Percentiles rank a stretch among this genome's conserved stretches.
These are phyloP conservation scores for Melangyna quadrimaculata DNA, from an alignment of 2,888 invertebrate species.

Conservation along the genomic window DNA sequence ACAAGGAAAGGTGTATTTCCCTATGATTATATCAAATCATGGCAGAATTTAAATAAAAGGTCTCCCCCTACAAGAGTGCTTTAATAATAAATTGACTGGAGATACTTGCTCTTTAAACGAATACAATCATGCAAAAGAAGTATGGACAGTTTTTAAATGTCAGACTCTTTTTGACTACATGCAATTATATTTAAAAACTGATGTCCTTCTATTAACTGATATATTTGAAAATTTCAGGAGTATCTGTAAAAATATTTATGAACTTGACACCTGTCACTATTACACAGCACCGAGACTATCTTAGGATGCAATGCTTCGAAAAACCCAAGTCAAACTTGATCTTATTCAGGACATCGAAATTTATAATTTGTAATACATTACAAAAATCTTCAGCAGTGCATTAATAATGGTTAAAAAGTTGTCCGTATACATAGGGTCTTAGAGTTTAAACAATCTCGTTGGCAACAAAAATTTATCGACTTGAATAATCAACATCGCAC, in stretches of 20 bases:
- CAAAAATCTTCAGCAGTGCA: background rate
- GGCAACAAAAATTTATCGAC: too few species aligned
- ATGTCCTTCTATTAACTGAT: constrained; percentile 23
- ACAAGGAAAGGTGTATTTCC: background rate
- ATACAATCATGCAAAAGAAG: background rate
- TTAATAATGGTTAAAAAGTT: background rate
- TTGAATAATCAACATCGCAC: too few species aligned
- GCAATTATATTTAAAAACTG: constrained; percentile 21
- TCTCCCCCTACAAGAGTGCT: background rate
- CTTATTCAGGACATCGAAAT: background rate
- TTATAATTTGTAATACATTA: background rate
- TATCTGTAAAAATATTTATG: constrained; percentile 2
- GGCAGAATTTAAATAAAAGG: background rate
- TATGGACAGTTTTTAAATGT: background rate
- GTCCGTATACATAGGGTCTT: background rate
- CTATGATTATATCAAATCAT: background rate
- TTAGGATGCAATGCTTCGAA: too few species aligned
- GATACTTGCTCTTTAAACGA: background rate
- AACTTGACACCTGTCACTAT: too few species aligned
- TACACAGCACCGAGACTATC: too few species aligned
- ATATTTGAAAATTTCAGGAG: constrained; percentile 26
- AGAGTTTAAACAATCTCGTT: too few species aligned
- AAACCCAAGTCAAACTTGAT: too few species aligned
- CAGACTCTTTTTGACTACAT: background rate
- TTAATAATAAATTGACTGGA: background rate